A percentile compares a stretch with the other conserved stretches of the same genome.
Conservation (phyloP, 2,113 vertebrate genomes). For the Hippolais icterina region DNA sequence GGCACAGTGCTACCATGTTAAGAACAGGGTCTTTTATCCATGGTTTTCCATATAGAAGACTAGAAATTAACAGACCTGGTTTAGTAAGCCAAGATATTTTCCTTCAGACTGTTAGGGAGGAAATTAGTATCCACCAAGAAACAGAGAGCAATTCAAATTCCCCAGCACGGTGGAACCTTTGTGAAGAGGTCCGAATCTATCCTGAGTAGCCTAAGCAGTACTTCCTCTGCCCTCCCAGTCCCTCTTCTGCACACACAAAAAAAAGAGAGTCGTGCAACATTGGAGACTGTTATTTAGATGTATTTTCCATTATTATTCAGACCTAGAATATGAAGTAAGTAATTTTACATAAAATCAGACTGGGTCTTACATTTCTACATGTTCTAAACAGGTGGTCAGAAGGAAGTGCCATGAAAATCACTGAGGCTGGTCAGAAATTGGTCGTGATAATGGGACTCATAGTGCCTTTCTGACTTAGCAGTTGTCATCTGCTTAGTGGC, state of each 20-base stretch:
- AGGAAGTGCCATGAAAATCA: neutral
- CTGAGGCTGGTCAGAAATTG: neutral
- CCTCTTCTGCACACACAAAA: neutral
- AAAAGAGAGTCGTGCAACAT: neutral
- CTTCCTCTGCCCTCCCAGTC: neutral
- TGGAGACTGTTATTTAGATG: neutral
- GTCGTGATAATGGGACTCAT: neutral
- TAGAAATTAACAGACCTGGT: neutral
- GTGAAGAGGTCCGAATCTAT: constrained; percentile 8
- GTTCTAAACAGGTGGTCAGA: neutral
- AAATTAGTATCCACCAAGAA: neutral
- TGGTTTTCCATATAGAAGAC: neutral
- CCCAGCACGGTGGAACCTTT: constrained; percentile 35
- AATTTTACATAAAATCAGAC: neutral
- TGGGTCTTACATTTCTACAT: neutral
- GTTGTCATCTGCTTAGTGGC: neutral
- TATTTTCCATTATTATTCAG: neutral
- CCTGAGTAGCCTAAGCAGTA: neutral
- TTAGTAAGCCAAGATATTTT: constrained; percentile 22
- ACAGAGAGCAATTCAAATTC: constrained; percentile 34
- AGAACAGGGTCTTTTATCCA: constrained; percentile 5
- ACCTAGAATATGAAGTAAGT: neutral
- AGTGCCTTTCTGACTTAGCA: neutral
- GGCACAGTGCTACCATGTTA: neutral
- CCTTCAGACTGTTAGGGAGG: neutral